Evolutionary conservation across 92 coral and sea anemone species (phyloP).

Genomic region (Paragorgia papillata): DNA sequence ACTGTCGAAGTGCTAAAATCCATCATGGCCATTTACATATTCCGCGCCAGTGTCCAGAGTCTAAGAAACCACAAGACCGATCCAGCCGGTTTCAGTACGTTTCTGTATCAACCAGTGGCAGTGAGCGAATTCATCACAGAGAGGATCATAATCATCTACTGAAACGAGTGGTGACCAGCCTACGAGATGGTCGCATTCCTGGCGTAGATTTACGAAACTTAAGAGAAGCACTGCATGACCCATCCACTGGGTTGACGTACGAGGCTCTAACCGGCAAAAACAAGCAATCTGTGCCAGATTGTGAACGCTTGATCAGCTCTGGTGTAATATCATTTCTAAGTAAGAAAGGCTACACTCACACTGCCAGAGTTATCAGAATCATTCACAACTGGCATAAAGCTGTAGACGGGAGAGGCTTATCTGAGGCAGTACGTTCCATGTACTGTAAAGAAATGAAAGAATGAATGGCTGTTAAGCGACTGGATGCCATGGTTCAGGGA

Average conservation of each 20-base stretch:
- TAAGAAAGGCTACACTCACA: constrained; percentile 44
- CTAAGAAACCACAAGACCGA: constrained; percentile 2
- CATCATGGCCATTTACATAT: constrained; percentile 10
- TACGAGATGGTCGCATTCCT: constrained; percentile 34
- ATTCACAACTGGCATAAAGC: constrained; percentile 78
- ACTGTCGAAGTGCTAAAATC: not conserved
- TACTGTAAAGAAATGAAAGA: constrained; percentile 55
- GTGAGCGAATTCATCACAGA: constrained; percentile 19
- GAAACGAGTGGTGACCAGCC: constrained; percentile 13
- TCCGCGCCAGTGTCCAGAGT: not conserved
- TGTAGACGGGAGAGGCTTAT: constrained; percentile 73
- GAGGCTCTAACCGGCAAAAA: constrained; percentile 44
- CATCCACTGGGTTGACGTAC: constrained; percentile 39
- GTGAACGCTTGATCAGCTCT: constrained; percentile 59
- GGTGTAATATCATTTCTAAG: constrained; percentile 66
- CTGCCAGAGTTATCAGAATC: constrained; percentile 38
- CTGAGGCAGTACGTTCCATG: constrained; percentile 40
- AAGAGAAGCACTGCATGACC: constrained; percentile 31
- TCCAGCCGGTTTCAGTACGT: constrained; percentile 12
- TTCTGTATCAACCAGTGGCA: no score
- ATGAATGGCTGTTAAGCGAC: constrained; percentile 65
- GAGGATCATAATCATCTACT: constrained; percentile 28
- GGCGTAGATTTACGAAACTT: constrained; percentile 22
- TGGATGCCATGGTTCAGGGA: constrained; percentile 67
- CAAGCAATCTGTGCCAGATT: no score